A percentile compares a stretch with the other conserved stretches of the same genome.
Evolutionary conservation across 2,888 invertebrate genomes (phyloP).

Genomic region (Dioctria rufipes): DNA sequence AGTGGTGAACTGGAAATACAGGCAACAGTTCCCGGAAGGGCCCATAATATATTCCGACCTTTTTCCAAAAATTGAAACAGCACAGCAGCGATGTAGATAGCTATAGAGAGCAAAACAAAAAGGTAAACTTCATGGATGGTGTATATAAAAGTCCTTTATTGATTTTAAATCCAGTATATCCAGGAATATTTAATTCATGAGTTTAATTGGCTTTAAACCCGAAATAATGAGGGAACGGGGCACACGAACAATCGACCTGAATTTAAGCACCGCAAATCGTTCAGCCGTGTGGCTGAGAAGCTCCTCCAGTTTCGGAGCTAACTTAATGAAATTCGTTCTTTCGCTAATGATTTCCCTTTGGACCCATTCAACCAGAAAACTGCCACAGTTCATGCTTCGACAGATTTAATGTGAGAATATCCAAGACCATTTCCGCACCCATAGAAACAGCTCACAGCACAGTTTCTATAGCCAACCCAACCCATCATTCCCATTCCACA

Average conservation of each 20-base stretch:
- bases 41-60: slow-evolving; percentile 22
- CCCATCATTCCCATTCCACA: too few relatives aligned
- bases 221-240: slow-evolving; percentile 37
- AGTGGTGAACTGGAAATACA: background rate
- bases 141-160: slow-evolving; percentile 27
- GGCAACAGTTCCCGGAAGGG: background rate
- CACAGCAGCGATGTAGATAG: background rate
- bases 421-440: background rate
- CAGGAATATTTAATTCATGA: slow-evolving; percentile 37
- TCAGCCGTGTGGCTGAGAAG: slow-evolving; percentile 8
- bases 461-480: too few relatives aligned
- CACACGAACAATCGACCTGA: slow-evolving; percentile 33
- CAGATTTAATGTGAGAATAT: slow-evolving; percentile 49
- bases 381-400: slow-evolving; percentile 47
- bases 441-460: too few relatives aligned
- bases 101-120: background rate
- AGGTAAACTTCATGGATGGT: slow-evolving; percentile 16
- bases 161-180: slow-evolving; percentile 27
- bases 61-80: background rate
- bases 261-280: slow-evolving; percentile 25
- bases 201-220: slow-evolving; percentile 46
- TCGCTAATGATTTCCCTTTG: slow-evolving; percentile 51
- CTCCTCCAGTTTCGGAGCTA: slow-evolving; percentile 13
- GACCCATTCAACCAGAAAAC: slow-evolving; percentile 48
- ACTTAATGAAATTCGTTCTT: slow-evolving; percentile 51